Base-by-base conservation (phyloP, 1,140 invertebrate genomes). In the Hestina assimilis region DNA sequence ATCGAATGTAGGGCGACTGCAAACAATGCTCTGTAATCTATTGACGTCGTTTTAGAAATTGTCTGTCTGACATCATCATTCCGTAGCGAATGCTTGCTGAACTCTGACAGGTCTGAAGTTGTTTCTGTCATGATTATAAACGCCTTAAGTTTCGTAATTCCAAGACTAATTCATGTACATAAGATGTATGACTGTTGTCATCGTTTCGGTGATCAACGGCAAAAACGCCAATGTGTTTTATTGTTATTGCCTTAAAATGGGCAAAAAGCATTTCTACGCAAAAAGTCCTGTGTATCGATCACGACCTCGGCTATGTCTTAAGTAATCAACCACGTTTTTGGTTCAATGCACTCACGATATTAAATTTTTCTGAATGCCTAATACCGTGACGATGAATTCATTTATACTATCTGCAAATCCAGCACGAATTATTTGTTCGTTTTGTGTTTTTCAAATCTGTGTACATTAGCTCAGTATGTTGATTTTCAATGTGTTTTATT, bases 291-390 rank as follows among this genome's bases (percentile, higher is more conserved):
- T 59, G 67, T 60, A 60, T 69, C 58, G 64, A 73, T 79, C 77
- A 80, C 79, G 76, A 79, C 64, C 66, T 56, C 46, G 56, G 54
- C 70, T 70, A 68, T 73, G 75, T 81, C 73, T 72, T 83, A 82
- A 83, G 78, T 83, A 83, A 83, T 78, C 66, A 72, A 62, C 75
- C 81, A 84, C 84, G 84, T 80, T 85, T 84, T 78, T 83, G 78
- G 84, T 87, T 87, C 82, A 85, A 80, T 82, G 84, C 80, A 87
- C 84, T 83, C 80, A 77, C 75, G 73, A 74, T 79, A 79, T 64
- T 66, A 73, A 70, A 80, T 77, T 78, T 78, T 78, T 69, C 75
- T 75, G 74, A 72, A 82, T 74, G 66, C 63, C 71, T 73, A 81
- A 75, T 67, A 60, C 60, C 65, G 62, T 79, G 66, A 76, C 72